phyloP scores from a whole-genome alignment of 2,113 vertebrate genomes.

The Chelonoidis abingdonii region DNA sequence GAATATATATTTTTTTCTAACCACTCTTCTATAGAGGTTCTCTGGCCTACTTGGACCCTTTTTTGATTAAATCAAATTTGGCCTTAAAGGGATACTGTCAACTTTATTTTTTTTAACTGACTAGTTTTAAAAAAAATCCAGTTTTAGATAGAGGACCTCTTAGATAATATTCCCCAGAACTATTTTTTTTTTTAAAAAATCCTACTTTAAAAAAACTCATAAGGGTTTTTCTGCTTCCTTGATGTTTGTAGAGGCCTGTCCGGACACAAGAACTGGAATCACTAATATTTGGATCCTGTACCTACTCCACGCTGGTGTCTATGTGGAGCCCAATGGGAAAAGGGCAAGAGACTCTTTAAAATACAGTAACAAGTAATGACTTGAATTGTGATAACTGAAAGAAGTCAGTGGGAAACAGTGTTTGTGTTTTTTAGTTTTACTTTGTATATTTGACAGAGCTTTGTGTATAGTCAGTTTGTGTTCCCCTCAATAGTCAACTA shows the following conservation, averaged over 20 bases:
- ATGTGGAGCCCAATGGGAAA: background rate
- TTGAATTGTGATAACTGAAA: background rate
- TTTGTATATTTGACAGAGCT: background rate
- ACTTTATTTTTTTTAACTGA: background rate
- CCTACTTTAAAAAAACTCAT: background rate
- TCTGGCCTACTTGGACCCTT: background rate
- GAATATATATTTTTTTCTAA: background rate
- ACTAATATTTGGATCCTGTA: background rate
- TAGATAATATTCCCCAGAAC: background rate
- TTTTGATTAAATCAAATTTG: background rate
- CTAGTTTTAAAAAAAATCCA: background rate
- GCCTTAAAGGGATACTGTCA: background rate
- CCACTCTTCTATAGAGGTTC: background rate
- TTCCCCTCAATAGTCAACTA: background rate
- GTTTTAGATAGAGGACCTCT: background rate
- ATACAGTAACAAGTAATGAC: background rate
- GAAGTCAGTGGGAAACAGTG: background rate
- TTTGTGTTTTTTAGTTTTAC: background rate
- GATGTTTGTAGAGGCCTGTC: background rate
- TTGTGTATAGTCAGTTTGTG: accelerated
- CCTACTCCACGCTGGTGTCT: background rate
- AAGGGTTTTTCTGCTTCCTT: background rate
- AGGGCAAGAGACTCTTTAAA: background rate
- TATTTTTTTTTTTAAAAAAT: background rate
- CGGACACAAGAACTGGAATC: background rate